phyloP scores from a whole-genome alignment of 2,113 vertebrate genomes.

The Ophthalmolycus amberensis region DNA sequence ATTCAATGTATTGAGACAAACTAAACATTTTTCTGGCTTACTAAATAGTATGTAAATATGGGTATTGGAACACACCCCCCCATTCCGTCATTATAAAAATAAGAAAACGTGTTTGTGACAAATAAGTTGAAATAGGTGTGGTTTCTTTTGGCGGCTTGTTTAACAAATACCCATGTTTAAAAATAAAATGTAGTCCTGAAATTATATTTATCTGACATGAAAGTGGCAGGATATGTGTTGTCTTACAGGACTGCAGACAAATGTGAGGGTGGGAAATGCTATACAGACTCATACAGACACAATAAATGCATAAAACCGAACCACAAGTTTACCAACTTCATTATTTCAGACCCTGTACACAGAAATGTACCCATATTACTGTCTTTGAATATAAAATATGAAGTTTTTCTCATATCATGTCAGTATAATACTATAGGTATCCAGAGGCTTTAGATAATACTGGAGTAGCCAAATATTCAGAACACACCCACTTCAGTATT shows the following conservation, averaged over 20 bases:
- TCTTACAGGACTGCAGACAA: not conserved
- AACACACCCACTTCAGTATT: not conserved
- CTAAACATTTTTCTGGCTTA: not conserved
- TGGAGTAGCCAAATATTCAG: not conserved
- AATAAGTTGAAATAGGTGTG: not conserved
- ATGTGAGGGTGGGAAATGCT: not conserved
- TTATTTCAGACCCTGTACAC: not conserved
- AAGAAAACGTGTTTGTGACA: conserved; percentile 8
- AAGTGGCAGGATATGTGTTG: not conserved
- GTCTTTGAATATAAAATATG: not conserved
- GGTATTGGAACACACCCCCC: not conserved
- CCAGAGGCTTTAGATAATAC: not conserved
- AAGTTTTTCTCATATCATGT: not conserved
- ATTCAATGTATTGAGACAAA: no score
- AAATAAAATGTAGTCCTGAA: not conserved
- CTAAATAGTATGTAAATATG: not conserved
- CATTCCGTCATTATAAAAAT: not conserved
- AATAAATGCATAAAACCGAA: not conserved
- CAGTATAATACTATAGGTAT: not conserved
- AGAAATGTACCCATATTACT: not conserved
- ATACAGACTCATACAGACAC: not conserved
- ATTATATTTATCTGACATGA: not conserved
- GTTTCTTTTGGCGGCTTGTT: not conserved
- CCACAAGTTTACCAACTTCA: not conserved
- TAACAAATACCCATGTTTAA: not conserved